Base-by-base conservation (phyloP, 2,888 invertebrate genomes). In the Torymus texanus region DNA sequence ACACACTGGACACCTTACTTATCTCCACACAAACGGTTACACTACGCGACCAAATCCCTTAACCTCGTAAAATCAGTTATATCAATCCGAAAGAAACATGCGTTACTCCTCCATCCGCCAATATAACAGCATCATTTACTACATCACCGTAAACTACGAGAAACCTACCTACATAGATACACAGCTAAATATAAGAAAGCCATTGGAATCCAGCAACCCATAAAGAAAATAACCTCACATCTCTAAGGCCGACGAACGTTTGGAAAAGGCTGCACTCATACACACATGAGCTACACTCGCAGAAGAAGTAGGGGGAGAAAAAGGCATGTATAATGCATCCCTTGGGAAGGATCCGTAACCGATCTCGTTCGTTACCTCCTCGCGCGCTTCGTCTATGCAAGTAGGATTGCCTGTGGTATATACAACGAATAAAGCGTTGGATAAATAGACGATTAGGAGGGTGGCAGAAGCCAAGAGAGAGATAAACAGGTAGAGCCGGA, bases 261-360 rank as follows among this genome's bases (percentile, higher is more conserved):
- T 41, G 41, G 41, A 41, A 41, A 41, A 41, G 8, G 41, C 41
- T 41, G 8, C 29, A 29, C 29, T 5, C 29, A 29, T 5, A 41
- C 41, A 41, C 41, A 41, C 41, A 41, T 8, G 41, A 41, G 41
- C 41, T 41, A 41, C 10, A 41, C 41, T 41, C 10, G 41, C 8
- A 41, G 41, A 41, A 41, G 41, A 41, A 41, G 41, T 41, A 41
- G 61, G 58, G 68, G 75, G 79, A 78, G 61, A 72, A 67, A 70
- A 81, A 70, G 13, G 81, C 84, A 86, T 87, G 85, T 86, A 84
- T 86, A 87, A 87, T 86, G 84, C 84, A 85, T 83, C 85, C 84
- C 84, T 71, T 58, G 86, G 84, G 85, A 83, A 82, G 82, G 82
- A 84, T 84, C 83, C 81, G 83, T 82, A 84, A 83, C 79, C 82